A percentile compares a stretch with the other conserved stretches of the same genome.
Evolutionary conservation across 2,797 vertebrate genomes (phyloP).

Genomic region (Rhinatrema bivittatum): DNA sequence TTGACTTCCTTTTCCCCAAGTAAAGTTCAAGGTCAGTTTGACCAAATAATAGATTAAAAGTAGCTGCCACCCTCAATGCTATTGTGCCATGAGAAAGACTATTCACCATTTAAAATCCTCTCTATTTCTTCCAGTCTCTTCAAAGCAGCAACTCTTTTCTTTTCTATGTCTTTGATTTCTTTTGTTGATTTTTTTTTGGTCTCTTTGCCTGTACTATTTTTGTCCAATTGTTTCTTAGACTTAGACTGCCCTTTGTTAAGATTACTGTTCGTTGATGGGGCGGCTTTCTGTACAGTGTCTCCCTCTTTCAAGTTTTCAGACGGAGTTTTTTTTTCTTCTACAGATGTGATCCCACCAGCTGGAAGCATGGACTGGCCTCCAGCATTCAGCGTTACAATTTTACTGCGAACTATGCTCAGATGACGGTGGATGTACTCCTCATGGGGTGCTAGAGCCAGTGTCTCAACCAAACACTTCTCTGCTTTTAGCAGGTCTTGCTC

Average conservation of each 20-base stretch:
- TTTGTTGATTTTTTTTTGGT: constrained; percentile 78
- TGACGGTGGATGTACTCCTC: constrained; percentile 93
- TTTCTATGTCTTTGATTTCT: constrained; percentile 92
- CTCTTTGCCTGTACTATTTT: constrained; percentile 61
- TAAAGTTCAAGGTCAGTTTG: too few relatives aligned
- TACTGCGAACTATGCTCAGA: constrained; percentile 82
- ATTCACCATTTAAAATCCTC: constrained; percentile 92
- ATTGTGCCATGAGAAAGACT: constrained; percentile 29
- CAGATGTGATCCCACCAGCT: constrained; percentile 17
- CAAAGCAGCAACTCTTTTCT: constrained; percentile 90
- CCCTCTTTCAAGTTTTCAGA: constrained; percentile 46
- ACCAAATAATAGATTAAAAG: constrained; percentile 24
- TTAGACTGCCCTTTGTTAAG: constrained; percentile 51
- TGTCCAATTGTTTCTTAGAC: constrained; percentile 51
- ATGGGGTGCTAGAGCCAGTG: constrained; percentile 81
- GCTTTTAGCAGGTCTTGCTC: constrained; percentile 82
- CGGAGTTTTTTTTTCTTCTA: constrained; percentile 34
- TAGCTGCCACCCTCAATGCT: constrained; percentile 3
- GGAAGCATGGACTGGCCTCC: constrained; percentile 51
- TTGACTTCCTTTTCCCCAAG: too few relatives aligned
- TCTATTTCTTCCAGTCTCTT: constrained; percentile 98
- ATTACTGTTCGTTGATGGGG: constrained; percentile 38
- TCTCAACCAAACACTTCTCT: constrained; percentile 85
- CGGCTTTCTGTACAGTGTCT: constrained; percentile 66
- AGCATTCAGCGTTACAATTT: constrained; percentile 74